Evolutionary conservation across 2,888 invertebrate genomes (phyloP).

Genomic region (Yponomeuta malinellus): DNA sequence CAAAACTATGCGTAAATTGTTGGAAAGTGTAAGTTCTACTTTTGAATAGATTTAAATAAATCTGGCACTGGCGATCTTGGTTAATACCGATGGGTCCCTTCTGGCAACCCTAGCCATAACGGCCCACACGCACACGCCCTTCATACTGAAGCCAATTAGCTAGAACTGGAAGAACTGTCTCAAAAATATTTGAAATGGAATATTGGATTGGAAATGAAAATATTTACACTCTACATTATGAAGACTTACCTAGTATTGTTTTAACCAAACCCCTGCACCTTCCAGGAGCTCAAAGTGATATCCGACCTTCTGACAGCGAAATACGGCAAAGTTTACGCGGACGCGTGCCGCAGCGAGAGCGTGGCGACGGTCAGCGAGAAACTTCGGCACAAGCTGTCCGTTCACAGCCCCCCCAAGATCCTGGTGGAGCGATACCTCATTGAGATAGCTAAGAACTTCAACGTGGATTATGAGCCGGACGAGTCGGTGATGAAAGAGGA

Average conservation of each 20-base stretch:
- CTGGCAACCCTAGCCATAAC: no score
- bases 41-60: no score
- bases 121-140: no score
- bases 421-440: slow-evolving; percentile 95
- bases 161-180: no score
- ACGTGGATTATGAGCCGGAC: slow-evolving; percentile 96
- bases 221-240: no score
- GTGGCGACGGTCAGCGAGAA: slow-evolving; percentile 91
- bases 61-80: no score
- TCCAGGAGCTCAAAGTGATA: slow-evolving; percentile 83
- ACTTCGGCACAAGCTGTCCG: slow-evolving; percentile 93
- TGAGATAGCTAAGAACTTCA: slow-evolving; percentile 97
- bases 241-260: background rate
- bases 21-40: no score
- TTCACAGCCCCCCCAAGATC: slow-evolving; percentile 96
- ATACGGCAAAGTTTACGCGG: slow-evolving; percentile 95
- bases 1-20: no score
- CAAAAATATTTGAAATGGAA: no score
- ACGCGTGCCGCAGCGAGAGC: slow-evolving; percentile 89
- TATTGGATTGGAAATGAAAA: no score
- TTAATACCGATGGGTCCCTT: no score
- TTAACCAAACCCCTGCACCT: slow-evolving; percentile 20
- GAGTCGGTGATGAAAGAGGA: slow-evolving; percentile 91
- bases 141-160: no score
- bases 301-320: slow-evolving; percentile 92